phyloP scores from a whole-genome alignment of 2,797 vertebrate species.

The Nyctalus aviator region DNA sequence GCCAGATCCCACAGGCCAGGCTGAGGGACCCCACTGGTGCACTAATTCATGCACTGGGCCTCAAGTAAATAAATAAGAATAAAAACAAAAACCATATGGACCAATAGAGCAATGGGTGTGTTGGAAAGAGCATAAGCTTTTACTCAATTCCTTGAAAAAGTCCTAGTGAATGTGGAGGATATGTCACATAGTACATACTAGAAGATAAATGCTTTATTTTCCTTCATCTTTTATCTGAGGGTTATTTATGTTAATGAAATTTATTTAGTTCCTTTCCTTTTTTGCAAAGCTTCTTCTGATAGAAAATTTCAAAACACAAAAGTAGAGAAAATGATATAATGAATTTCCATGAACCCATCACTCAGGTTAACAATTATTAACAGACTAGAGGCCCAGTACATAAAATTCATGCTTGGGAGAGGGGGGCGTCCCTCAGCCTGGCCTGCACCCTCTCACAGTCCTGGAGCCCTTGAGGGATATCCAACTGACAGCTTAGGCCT shows the following conservation, averaged over 20 bases:
- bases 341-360: neutral
- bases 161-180: neutral
- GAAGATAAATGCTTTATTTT: neutral
- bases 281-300: neutral
- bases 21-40: no score
- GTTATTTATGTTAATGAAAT: neutral
- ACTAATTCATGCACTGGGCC: no score
- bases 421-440: no score
- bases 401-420: no score
- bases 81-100: neutral
- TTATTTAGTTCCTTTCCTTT: neutral
- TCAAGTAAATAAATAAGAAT: no score
- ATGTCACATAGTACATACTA: neutral
- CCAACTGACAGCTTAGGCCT: no score
- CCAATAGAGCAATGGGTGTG: neutral
- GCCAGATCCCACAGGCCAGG: no score
- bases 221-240: constrained; percentile 4
- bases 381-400: no score
- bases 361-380: neutral
- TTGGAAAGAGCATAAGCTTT: neutral
- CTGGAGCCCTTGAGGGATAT: no score
- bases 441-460: no score
- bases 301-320: constrained; percentile 38
- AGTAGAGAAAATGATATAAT: neutral
- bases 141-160: neutral